phyloP scores from a whole-genome alignment of 2,797 vertebrate genomes.

The Cuculus canorus region DNA sequence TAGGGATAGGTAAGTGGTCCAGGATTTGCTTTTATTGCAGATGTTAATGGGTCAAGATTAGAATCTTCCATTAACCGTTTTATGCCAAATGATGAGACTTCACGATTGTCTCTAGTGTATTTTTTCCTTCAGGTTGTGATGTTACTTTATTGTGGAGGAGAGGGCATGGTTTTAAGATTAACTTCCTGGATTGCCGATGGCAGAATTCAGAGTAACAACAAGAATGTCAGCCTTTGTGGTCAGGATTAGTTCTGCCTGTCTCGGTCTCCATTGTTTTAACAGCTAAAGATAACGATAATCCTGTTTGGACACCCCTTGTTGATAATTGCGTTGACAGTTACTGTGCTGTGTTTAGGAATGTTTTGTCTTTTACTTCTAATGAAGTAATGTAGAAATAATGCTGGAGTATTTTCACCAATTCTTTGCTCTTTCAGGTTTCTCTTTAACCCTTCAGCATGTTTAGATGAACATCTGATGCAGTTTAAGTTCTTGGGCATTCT shows the following conservation, averaged over 20 bases:
- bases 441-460: slow-evolving; percentile 84
- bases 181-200: background rate
- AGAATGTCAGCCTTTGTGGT: background rate
- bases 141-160: background rate
- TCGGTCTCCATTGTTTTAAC: background rate
- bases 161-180: background rate
- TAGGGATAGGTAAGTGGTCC: slow-evolving; percentile 80
- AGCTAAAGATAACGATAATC: background rate
- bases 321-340: background rate
- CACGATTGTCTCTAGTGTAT: background rate
- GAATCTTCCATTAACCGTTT: background rate
- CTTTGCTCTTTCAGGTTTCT: slow-evolving; percentile 78
- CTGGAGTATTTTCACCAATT: background rate
- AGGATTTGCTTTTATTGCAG: background rate
- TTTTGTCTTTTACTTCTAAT: background rate
- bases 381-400: background rate
- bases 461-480: slow-evolving; percentile 85
- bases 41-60: background rate
- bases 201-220: background rate
- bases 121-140: background rate
- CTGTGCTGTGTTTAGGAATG: background rate
- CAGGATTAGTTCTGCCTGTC: background rate
- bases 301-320: background rate
- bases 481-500: slow-evolving; percentile 87
- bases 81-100: background rate